Base-by-base conservation (phyloP, 2,113 vertebrate species). In the Chionodraco myersi region DNA sequence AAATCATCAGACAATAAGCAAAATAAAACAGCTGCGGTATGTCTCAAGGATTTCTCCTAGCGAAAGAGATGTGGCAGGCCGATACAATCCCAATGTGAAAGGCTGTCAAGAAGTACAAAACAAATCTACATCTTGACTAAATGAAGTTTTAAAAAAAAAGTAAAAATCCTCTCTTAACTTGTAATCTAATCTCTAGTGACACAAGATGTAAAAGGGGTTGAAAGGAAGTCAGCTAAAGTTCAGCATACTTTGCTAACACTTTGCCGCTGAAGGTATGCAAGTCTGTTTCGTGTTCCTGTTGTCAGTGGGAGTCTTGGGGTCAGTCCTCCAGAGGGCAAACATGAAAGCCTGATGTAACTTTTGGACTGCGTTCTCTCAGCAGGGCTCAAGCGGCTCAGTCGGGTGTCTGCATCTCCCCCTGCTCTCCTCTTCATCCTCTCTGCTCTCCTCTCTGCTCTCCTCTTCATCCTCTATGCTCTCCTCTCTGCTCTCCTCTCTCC, bases 311-410 rank as follows among this genome's bases (percentile, higher is more conserved):
- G 62, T 53, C 61, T 72, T 1, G 18, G n/a, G 87, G 86, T 85
- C 75, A 77, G 71, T 75, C 67, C 79, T 75, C 83, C 77, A 74
- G 85, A 89, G 88, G 72, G 47, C 18, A 23, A 69, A 54, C 75
- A 87, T 88, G 77, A 91, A 91, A 88, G 75, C 61, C 83, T 86
- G 85, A 86, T 75, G 90, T 80, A 79, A 84, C 70, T 68, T 76
- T 59, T 80, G 83, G 79, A 78, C 68, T 54, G 68, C 54, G 67
- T 80, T 23, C 77, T 86, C 77, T 82, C 68, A 70, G 77, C 72
- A 61, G 79, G 72, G 21, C 65, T 84, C 77, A 16, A 18, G 45
- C 4, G 67, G 66, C 85, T 77, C 73, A 72, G 64, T 44, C 1
- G 65, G 75, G 57, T 44, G 41, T 79, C 72, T 63, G 8, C 54